A percentile compares a stretch with the other conserved stretches of the same genome.
phyloP scores from a whole-genome alignment of 2,888 invertebrate genomes.

The Caenorhabditis sp. region DNA sequence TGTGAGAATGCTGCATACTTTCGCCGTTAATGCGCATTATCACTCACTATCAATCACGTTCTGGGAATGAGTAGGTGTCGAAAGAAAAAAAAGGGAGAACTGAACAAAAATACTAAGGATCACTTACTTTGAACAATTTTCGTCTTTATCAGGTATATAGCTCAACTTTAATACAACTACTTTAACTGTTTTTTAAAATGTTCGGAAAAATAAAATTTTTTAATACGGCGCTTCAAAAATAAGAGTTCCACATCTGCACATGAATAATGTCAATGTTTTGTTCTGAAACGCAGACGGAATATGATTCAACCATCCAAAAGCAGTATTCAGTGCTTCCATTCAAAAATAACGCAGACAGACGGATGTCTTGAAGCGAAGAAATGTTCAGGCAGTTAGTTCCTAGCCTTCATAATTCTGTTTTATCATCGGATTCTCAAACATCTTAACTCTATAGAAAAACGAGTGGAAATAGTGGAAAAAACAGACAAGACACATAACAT shows the following conservation, averaged over 20 bases:
- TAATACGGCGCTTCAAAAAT: not conserved
- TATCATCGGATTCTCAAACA: constrained; percentile 25
- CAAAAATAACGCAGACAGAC: not conserved
- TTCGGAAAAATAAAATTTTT: too few species aligned
- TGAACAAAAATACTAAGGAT: not conserved
- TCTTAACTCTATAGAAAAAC: constrained; percentile 14
- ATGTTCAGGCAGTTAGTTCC: not conserved
- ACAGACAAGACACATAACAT: constrained; percentile 43
- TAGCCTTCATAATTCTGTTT: not conserved
- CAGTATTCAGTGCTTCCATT: constrained; percentile 17
- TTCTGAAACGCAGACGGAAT: constrained; percentile 24
- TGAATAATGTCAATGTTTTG: constrained; percentile 21
- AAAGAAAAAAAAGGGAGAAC: constrained; percentile 10
- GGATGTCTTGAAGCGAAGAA: too few species aligned
- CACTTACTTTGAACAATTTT: not conserved
- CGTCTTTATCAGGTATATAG: too few species aligned
- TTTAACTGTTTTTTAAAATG: too few species aligned
- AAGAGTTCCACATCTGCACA: not conserved
- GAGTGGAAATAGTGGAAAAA: constrained; percentile 17
- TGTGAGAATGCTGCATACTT: constrained; percentile 4
- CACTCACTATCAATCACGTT: constrained; percentile 33
- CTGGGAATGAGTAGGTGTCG: constrained; percentile 7
- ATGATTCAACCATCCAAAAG: constrained; percentile 35
- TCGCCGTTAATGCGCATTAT: constrained; percentile 41
- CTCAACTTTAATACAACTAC: too few species aligned